Evolutionary conservation across 2,888 invertebrate species (phyloP).

Genomic region (Dascillus cervinus): DNA sequence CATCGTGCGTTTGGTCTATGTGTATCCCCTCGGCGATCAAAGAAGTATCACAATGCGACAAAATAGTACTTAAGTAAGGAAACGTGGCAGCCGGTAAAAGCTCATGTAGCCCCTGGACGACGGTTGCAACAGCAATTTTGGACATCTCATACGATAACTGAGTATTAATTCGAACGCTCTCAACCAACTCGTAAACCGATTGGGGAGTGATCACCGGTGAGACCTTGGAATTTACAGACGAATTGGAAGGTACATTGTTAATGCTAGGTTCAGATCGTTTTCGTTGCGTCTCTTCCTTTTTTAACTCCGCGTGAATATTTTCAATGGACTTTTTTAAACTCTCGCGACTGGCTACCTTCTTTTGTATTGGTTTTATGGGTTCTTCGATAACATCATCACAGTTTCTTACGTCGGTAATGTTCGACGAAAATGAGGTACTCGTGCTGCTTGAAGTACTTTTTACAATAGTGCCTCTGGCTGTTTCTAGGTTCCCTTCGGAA

Average conservation of each 20-base stretch:
- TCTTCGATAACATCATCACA: slow-evolving; percentile 5
- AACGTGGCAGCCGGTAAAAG: slow-evolving; percentile 52
- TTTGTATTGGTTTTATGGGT: slow-evolving; percentile 25
- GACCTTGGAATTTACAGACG: slow-evolving; percentile 18
- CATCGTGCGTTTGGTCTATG: slow-evolving; percentile 77
- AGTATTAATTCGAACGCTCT: slow-evolving; percentile 73
- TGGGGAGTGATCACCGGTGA: slow-evolving; percentile 47
- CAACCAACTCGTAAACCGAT: slow-evolving; percentile 68
- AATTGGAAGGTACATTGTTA: slow-evolving; percentile 5
- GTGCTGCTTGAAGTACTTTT: slow-evolving; percentile 6
- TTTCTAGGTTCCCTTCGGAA: slow-evolving; percentile 33
- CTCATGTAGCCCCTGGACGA: slow-evolving; percentile 50
- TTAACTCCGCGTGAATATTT: slow-evolving; percentile 32
- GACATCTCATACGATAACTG: slow-evolving; percentile 82
- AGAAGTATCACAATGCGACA: slow-evolving; percentile 52
- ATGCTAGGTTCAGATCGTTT: slow-evolving; percentile 28
- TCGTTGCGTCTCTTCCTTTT: slow-evolving; percentile 25
- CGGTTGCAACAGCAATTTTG: slow-evolving; percentile 74
- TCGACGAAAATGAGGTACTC: slow-evolving; percentile 7
- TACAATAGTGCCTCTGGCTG: slow-evolving; percentile 10
- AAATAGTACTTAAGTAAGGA: slow-evolving; percentile 50
- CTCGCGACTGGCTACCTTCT: slow-evolving; percentile 23
- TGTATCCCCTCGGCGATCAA: slow-evolving; percentile 54
- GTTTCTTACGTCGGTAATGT: slow-evolving; percentile 3
- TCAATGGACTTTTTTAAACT: slow-evolving; percentile 29